Percentiles rank a stretch among this genome's conserved stretches.
Evolutionary conservation across 2,113 vertebrate species (phyloP).

Genomic region (Malaclemys terrapin): DNA sequence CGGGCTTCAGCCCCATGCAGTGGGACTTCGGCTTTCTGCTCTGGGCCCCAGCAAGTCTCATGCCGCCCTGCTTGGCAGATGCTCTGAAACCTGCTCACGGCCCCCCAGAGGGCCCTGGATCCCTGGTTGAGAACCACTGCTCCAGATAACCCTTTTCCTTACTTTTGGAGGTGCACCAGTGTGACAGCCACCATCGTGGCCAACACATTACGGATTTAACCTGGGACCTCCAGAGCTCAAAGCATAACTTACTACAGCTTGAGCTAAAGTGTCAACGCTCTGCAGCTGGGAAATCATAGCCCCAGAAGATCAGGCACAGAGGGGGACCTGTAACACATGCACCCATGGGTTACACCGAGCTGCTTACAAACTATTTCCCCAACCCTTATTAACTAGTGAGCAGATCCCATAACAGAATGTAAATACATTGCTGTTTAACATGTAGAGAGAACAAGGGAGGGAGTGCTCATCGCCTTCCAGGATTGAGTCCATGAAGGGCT

Average conservation of each 20-base stretch:
- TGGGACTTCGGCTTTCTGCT: no score
- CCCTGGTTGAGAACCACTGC: no score
- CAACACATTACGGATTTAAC: background rate
- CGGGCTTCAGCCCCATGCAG: no score
- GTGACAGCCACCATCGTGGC: background rate
- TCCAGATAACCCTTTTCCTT: background rate
- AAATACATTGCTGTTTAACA: background rate
- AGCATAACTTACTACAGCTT: background rate
- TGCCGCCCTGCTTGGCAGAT: no score
- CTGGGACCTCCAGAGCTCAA: background rate
- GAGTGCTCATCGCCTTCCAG: background rate
- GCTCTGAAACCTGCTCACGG: no score
- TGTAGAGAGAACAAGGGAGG: background rate
- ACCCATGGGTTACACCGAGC: background rate
- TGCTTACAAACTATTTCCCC: background rate
- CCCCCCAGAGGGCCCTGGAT: no score
- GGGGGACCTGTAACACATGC: background rate
- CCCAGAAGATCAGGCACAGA: background rate
- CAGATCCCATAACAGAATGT: rapidly evolving
- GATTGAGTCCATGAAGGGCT: background rate
- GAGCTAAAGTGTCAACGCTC: background rate
- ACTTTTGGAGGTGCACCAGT: background rate
- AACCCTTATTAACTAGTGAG: background rate
- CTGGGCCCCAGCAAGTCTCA: no score
- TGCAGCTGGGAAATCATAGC: rapidly evolving